Percentiles rank a stretch among this genome's conserved stretches.
These are phyloP conservation scores for Heterohyrax brucei DNA, from an alignment of 2,797 vertebrate species.

Conservation along the genomic window DNA sequence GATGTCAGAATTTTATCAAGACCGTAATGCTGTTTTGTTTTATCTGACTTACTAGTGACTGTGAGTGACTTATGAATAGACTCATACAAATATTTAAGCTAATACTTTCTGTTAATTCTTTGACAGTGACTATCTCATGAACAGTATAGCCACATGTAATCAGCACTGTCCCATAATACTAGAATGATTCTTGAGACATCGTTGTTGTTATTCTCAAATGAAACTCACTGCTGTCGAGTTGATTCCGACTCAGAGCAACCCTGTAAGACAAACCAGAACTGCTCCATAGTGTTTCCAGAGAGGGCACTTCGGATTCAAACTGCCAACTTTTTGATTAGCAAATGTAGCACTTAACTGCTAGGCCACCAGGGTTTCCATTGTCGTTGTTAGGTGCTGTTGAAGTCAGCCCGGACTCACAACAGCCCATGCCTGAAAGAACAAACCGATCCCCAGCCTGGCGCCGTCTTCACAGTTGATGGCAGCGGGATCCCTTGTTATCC, in stretches of 20 bases:
- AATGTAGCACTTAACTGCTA: no score
- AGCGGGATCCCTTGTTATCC: not conserved
- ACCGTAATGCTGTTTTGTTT: constrained; percentile 37
- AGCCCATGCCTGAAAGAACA: not conserved
- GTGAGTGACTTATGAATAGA: not conserved
- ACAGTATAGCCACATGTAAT: not conserved
- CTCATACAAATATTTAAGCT: not conserved
- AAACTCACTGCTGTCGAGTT: no score
- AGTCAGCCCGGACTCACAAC: not conserved
- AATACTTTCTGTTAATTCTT: not conserved
- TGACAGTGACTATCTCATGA: not conserved
- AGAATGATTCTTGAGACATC: not conserved
- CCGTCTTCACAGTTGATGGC: not conserved
- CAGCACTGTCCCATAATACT: not conserved
- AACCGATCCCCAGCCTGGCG: not conserved
- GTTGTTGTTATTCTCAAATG: not conserved
- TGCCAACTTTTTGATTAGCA: no score
- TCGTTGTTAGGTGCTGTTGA: not conserved
- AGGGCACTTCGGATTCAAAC: no score
- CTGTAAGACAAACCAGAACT: no score
- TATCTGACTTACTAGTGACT: not conserved
- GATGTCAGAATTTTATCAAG: constrained; percentile 41
- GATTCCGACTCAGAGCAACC: no score
- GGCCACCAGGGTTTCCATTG: no score
- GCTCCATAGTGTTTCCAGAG: no score